phyloP scores from a whole-genome alignment of 2,113 vertebrate species.

The Sphyrna mokarran region DNA sequence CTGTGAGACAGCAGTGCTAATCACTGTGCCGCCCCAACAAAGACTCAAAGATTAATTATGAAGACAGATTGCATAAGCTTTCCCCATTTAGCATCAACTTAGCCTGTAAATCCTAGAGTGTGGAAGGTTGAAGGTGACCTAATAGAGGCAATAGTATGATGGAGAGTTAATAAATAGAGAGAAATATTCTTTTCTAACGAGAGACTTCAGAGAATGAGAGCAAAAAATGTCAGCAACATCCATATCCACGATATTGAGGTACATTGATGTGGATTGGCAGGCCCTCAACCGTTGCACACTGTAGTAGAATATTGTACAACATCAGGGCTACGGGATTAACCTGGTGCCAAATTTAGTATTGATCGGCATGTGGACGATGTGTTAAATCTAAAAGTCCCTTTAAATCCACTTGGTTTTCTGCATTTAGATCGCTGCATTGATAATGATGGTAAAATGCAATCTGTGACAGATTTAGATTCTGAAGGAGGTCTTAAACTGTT shows the following conservation, averaged over 20 bases:
- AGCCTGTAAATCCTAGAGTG: not conserved
- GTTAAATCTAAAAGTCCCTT: not conserved
- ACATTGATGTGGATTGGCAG: not conserved
- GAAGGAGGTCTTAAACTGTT: not conserved
- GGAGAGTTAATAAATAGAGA: not conserved
- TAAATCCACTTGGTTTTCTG: not conserved
- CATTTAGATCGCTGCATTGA: not conserved
- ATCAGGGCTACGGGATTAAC: not conserved
- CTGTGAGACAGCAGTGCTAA: no score
- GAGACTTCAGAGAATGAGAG: not conserved
- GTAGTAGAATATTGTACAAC: not conserved
- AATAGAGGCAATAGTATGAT: not conserved
- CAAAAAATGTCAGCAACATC: not conserved
- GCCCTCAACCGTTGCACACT: not conserved
- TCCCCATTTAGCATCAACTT: not conserved
- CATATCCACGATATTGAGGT: not conserved
- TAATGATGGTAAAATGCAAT: not conserved
- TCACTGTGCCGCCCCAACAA: no score
- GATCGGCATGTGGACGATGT: not conserved
- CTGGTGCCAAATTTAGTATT: not conserved
- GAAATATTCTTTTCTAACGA: not conserved
- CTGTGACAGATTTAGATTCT: not conserved
- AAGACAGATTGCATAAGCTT: no score
- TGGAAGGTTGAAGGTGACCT: not conserved
- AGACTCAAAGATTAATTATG: no score